Base-by-base conservation (phyloP, 2,797 vertebrate species). In the Kryptolebias ocellatus region DNA sequence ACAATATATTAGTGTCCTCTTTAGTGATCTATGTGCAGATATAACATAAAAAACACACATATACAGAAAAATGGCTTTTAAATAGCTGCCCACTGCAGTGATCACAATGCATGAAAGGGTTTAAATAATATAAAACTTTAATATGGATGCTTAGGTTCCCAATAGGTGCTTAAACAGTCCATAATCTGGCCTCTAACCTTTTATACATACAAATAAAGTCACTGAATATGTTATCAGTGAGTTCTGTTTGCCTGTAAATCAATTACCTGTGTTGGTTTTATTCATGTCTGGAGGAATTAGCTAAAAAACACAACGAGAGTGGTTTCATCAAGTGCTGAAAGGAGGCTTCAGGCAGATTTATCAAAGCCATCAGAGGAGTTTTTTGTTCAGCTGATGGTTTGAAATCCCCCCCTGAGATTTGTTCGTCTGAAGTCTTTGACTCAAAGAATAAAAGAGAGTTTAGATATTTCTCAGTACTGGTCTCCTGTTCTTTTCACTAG, bases 401-500 rank as follows among this genome's bases (percentile, higher is more conserved):
- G 55, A 56, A 49, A 4, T 64, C 60, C 28, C 60, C 65, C 60
- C 28, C 44, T 52, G 67, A 71, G 72, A 76, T 76, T 80, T 81
- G 50, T 80, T 83, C 83, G 81, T 82, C 58, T 72, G 47, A 73
- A 78, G 67, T 75, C 70, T 84, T 83, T 67, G 56, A 74, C 56
- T 85, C 67, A 60, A 62, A 80, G 31, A 77, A 74, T 71, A 74
- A 64, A 67, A 76, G 64, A 54, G 64, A 39, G 44, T 56, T 53
- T 50, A 60, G 65, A 52, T 20, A 55, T 76, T 1, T 24, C 66
- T 78, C 64, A 4, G 37, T 55, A 54, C 29, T 77, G 67, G 56
- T 75, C 83, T 74, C 75, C 66, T 61, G 72, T 79, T 55, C 66
- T 51, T 76, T 80, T 88, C 85, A 86, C 85, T 85, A 83, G 87